Base-by-base conservation (phyloP, 2,113 vertebrate genomes). In the Oryzias melastigma region DNA sequence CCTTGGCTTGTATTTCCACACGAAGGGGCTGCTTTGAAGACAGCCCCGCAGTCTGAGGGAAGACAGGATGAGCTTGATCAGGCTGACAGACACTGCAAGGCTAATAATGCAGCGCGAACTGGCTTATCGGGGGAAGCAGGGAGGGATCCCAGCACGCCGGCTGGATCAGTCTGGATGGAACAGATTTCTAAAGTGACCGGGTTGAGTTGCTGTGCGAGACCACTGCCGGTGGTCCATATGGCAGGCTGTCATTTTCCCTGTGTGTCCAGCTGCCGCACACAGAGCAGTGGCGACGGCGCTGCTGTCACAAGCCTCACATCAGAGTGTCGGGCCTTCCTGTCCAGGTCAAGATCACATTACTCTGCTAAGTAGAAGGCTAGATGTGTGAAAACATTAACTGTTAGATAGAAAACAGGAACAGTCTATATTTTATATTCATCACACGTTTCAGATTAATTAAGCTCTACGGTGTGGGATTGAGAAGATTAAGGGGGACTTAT, bases 141-240 rank as follows among this genome's bases (percentile, higher is more conserved):
- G 68, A 63, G 41, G 65, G 44, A 62, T 70, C 77, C 77, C 78
- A 77, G 76, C 54, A 4, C 65, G 77, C 50, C n/a, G 52, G 52
- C 58, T 75, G 84, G 68, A 78, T 25, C 65, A 20, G 48, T 66
- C 59, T 72, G 84, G 66, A 74, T 56, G 41, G 60, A 82, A 65
- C 79, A 81, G 79, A 75, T 86, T 78, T 70, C 49, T 74, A 81
- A 79, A 73, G 65, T 77, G 80, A 79, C 85, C 85, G 79, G 80
- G 77, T 79, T 81, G 85, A 79, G 77, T 75, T 56, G 55, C 62
- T 68, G 75, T 19, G 69, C 40, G 29, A 67, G 79, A 72, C 77
- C 58, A 27, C 81, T 59, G 71, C 77, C 41, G 73, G 80, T 73
- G 75, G 80, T 71, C 85, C 85, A 83, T 87, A 87, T 87, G 82